These are phyloP conservation scores for Heterodera schachtii DNA, from an alignment of 1,140 invertebrate genomes.

Conservation along the genomic window DNA sequence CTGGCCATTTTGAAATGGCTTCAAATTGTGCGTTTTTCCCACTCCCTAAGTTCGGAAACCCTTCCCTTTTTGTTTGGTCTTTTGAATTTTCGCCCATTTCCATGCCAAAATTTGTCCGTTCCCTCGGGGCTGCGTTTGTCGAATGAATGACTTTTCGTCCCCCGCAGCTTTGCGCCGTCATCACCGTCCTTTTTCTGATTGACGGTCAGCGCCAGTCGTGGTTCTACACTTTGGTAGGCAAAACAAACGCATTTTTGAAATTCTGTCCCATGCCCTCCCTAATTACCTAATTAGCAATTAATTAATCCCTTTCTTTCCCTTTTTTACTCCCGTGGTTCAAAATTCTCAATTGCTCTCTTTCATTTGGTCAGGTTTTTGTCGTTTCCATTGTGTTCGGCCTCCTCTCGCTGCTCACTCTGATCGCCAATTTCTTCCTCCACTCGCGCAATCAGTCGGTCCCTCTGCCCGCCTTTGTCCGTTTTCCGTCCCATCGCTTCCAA, in stretches of 20 bases:
- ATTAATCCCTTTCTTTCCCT: background rate
- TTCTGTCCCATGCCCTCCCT: background rate
- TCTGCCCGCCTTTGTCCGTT: background rate
- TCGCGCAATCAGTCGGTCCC: background rate
- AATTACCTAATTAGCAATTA: background rate
- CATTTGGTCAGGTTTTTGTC: slow-evolving; percentile 41
- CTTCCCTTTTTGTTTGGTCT: background rate
- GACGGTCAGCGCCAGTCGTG: slow-evolving; percentile 50
- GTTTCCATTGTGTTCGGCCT: slow-evolving; percentile 42
- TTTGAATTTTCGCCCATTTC: too few relatives aligned
- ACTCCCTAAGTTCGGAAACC: background rate
- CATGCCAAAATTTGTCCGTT: too few relatives aligned
- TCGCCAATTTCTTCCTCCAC: slow-evolving; percentile 47
- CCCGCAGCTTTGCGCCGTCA: slow-evolving; percentile 45
- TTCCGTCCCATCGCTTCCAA: slow-evolving; percentile 1
- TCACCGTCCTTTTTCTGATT: slow-evolving; percentile 49
- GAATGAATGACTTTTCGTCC: background rate
- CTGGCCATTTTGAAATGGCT: slow-evolving; percentile 45
- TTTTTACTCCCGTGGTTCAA: too few relatives aligned
- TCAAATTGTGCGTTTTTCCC: slow-evolving; percentile 41
- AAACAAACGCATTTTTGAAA: background rate
- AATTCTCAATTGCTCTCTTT: background rate
- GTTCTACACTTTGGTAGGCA: slow-evolving; percentile 35
- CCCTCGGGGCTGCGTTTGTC: background rate
- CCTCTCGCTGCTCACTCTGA: slow-evolving; percentile 45